Conservation (phyloP, 2,888 invertebrate genomes). For the Brachyptera risi region DNA sequence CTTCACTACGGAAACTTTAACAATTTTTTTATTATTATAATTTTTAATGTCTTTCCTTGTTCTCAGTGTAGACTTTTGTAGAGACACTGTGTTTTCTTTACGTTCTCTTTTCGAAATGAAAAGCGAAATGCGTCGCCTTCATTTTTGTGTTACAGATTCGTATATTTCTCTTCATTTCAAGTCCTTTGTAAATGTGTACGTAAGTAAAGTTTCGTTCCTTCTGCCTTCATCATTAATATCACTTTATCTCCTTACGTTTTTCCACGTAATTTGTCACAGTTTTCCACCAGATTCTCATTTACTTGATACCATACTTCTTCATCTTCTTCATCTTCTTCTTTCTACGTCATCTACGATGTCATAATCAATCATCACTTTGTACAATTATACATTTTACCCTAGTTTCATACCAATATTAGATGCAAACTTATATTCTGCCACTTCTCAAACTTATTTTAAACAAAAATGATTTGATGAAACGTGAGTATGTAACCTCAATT, state of each 20-base stretch:
- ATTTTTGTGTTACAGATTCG: conserved; percentile 13
- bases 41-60: conserved; percentile 28
- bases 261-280: conserved; percentile 33
- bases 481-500: too few species aligned
- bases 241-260: conserved; percentile 32
- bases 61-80: conserved; percentile 26
- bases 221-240: conserved; percentile 34
- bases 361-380: conserved; percentile 21
- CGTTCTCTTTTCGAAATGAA: conserved; percentile 4
- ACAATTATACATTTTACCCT: conserved; percentile 14
- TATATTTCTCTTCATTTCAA: conserved; percentile 25
- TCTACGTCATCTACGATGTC: conserved; percentile 21
- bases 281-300: conserved; percentile 25
- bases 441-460: too few species aligned
- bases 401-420: too few species aligned
- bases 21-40: conserved; percentile 23
- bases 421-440: too few species aligned
- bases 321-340: conserved; percentile 12
- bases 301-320: conserved; percentile 13
- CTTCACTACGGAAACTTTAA: background rate
- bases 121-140: conserved; percentile 23
- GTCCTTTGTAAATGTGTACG: conserved; percentile 21
- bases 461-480: too few species aligned
- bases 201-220: conserved; percentile 17
- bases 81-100: background rate